Percentiles rank a stretch among this genome's conserved stretches.
These are phyloP conservation scores for Drusus annulatus DNA, from an alignment of 1,140 invertebrate species.

Conservation along the genomic window DNA sequence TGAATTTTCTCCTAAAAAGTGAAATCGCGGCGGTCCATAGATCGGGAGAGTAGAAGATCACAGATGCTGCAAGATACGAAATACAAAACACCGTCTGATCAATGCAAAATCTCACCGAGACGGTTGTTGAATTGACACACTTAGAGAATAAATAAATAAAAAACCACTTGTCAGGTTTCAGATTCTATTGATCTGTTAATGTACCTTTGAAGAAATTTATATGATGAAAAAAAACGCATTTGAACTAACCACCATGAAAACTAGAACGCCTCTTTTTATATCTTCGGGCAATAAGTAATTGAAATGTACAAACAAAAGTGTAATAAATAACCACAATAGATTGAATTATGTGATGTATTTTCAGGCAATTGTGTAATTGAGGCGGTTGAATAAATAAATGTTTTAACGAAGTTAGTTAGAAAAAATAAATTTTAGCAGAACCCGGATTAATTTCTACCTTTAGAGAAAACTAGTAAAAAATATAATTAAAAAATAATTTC, in stretches of 20 bases:
- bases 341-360: too few species aligned
- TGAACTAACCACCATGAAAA: neutral
- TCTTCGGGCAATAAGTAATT: neutral
- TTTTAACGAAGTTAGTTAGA: too few species aligned
- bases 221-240: neutral
- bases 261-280: neutral
- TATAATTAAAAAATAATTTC: too few species aligned
- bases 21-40: neutral
- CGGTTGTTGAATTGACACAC: constrained; percentile 17
- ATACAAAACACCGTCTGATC: neutral
- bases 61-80: neutral
- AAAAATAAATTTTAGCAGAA: too few species aligned
- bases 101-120: constrained; percentile 2
- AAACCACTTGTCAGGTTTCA: too few species aligned
- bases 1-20: constrained; percentile 15
- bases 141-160: neutral
- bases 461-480: too few species aligned
- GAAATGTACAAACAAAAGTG: neutral
- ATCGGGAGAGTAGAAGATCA: neutral
- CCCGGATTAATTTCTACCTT: too few species aligned
- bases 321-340: too few species aligned
- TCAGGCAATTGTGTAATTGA: too few species aligned
- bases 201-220: neutral
- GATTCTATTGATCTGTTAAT: too few species aligned
- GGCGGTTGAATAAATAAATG: too few species aligned